A percentile compares a stretch with the other conserved stretches of the same genome.
Evolutionary conservation across 2,888 invertebrate species (phyloP).

Genomic region (Mythimna ferrago): DNA sequence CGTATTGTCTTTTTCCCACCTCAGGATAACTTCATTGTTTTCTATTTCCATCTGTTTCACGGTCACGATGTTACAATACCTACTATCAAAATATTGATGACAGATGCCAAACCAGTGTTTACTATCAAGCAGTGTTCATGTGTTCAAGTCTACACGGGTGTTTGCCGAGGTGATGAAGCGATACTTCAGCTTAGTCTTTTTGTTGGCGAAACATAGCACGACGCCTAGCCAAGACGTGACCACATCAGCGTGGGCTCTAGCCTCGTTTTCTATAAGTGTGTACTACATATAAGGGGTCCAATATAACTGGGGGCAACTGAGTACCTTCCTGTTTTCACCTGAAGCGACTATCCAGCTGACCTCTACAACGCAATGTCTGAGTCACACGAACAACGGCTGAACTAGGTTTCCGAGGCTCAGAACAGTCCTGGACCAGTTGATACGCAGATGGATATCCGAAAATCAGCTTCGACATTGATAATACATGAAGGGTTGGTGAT

Average conservation of each 20-base stretch:
- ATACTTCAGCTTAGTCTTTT: neutral
- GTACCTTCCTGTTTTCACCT: neutral
- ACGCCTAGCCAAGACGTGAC: no score
- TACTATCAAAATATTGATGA: conserved; percentile 6
- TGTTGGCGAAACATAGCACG: neutral
- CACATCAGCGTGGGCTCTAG: no score
- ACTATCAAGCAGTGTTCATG: neutral
- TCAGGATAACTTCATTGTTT: conserved; percentile 33
- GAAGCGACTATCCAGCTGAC: neutral
- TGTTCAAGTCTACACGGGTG: no score
- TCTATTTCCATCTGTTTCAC: conserved; percentile 15
- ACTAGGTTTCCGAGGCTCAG: neutral
- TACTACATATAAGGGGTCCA: neutral
- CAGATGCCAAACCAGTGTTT: neutral
- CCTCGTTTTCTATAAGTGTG: no score
- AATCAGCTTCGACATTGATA: no score
- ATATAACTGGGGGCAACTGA: neutral
- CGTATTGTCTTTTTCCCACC: conserved; percentile 25
- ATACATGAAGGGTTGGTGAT: neutral
- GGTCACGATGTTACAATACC: conserved; percentile 14
- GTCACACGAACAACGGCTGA: neutral
- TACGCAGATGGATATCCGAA: neutral
- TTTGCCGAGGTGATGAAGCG: neutral
- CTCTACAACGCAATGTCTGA: neutral
- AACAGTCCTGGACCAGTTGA: neutral